phyloP scores from a whole-genome alignment of 2,888 invertebrate species.

The Dynastes tityus region DNA sequence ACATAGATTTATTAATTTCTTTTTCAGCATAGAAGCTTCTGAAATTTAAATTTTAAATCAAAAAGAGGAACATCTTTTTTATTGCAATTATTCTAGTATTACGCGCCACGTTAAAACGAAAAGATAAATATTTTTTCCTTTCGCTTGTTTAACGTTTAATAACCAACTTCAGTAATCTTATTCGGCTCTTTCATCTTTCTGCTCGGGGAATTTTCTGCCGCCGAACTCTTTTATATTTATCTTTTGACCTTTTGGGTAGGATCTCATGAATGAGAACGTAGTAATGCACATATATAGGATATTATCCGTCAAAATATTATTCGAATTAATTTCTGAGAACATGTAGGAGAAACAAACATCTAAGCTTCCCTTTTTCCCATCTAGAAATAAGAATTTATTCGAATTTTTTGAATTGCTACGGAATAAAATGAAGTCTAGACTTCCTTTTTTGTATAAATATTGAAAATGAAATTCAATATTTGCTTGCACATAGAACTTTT shows the following conservation, averaged over 20 bases:
- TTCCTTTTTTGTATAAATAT: too few relatives aligned
- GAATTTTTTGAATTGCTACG: too few relatives aligned
- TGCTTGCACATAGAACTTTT: too few relatives aligned
- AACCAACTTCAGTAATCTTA: constrained; percentile 4
- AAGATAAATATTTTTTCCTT: neutral
- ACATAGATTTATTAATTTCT: too few relatives aligned
- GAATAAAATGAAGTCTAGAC: too few relatives aligned
- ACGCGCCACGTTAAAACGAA: neutral
- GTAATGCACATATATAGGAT: neutral
- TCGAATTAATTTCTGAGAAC: too few relatives aligned
- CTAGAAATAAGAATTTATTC: too few relatives aligned
- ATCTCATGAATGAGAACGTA: neutral
- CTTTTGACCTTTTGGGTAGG: neutral
- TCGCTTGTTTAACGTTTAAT: constrained; percentile 11
- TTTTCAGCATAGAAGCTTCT: neutral
- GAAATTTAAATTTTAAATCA: neutral
- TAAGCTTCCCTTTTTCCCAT: too few relatives aligned
- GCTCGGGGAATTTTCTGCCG: neutral
- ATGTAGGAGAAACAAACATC: too few relatives aligned
- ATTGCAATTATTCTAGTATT: neutral
- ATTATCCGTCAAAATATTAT: neutral
- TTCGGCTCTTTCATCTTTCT: constrained; percentile 2
- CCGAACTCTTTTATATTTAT: neutral
- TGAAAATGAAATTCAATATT: too few relatives aligned
- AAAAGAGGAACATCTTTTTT: neutral